Evolutionary conservation across 2,888 invertebrate genomes (phyloP), one percentile per base, ranked within the genome.

Genomic region (Athalia circularis): DNA sequence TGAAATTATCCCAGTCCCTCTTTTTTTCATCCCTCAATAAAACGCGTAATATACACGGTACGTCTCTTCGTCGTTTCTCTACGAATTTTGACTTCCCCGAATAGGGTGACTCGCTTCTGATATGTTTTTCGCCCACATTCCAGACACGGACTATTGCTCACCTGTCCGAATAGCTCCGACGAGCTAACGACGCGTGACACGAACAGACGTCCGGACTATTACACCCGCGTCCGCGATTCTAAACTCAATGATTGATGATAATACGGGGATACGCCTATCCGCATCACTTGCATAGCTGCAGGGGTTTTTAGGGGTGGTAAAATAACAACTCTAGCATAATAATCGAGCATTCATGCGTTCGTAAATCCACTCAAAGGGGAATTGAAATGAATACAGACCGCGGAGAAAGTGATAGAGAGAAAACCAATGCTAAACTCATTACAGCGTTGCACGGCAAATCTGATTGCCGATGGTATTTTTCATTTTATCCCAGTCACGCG

Each of bases 181-280:
- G 52, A 75, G 62, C 75, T 64, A 75, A 75, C 75, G 62, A 75
- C 64, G 61, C 75, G 75, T 75, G 75, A 75, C 75, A 75, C 61
- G 75, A 62, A 75, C 62, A 75, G 75, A 74, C 74, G 48, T 74
- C 74, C 74, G 29, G 50, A 61, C 57, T 74, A 74, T 74, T 74
- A 61, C 61, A 59, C 61, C 48, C 47, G 48, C 15, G 13, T 29
- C 29, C 29, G 29, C 74, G 52, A 75, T 64, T 64, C 29, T 75
- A 75, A 50, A 75, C 52, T 52, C 50, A 11, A 75, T 75, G 75
- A 75, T 75, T 75, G 75, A 75, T 75, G 75, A 62, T 29, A 9
- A 4, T 54, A 29, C 45, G 45, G n/a, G 29, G 29, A 6, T 59
- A 48, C 59, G 72, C 11, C 47, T 47, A 59, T 72, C 47, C 72